Evolutionary conservation across 2,888 invertebrate species (phyloP), one percentile per base, ranked within the genome.

Genomic region (Sinopyrophorus schimmeli): DNA sequence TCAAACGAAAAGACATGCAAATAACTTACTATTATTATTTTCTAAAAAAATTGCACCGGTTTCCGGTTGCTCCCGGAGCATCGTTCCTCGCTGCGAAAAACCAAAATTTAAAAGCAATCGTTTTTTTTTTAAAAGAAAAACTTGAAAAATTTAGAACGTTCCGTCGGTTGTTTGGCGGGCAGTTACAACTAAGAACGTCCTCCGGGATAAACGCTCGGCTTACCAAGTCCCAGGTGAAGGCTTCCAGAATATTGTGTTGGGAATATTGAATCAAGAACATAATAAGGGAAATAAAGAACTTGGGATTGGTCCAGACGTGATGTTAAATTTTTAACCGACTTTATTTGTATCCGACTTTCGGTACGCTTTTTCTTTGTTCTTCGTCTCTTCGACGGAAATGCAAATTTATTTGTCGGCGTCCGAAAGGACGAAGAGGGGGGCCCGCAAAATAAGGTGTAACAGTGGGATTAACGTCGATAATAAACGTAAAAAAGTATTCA

Each of bases 231-330:
- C 46, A 40, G 21, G 26, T 18, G 37, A 30, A 21, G 32, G 12
- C 23, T 18, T 34, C 10, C 17, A 16, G 26, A 11, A 40, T 44
- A 51, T 46, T 44, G 44, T 51, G 40, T 32, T 15, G 30, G 34
- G 37, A 41, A 46, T 42, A 48, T 48, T 46, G 40, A 35, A 51
- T 50, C 35, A 41, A 34, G 28, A 44, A 44, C 27, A 39, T 34
- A 47, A 47, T 47, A 34, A 16, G 23, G 28, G 30, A 35, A 30
- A 46, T 47, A 47, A 47, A 37, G 35, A 44, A 40, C 23, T 47
- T 26, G 15, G 27, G 34, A 47, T 40, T 39, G 47, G 21, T 37
- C 6, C 37, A 44, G 34, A 40, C 34, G 47, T 20, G 24, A 12
- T n/a, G 12, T 10, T 20, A 12, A 12, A 20, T 32, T 32, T 10